Base-by-base conservation (phyloP, 2,888 invertebrate genomes). In the Tetragonisca angustula region DNA sequence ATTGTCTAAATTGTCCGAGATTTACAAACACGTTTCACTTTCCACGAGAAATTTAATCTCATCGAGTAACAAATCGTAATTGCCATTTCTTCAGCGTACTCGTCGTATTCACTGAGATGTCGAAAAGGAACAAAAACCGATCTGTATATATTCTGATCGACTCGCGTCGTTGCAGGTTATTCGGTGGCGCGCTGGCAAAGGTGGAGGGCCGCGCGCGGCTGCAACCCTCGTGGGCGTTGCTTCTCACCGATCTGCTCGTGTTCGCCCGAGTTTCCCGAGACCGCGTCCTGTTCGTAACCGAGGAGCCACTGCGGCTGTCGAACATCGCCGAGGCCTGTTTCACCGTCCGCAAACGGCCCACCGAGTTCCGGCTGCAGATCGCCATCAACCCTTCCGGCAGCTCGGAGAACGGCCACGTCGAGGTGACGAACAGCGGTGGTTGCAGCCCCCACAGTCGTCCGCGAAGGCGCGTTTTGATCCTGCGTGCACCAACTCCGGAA, bases 231-330 rank as follows among this genome's bases (percentile, higher is more conserved):
- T 98, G 98, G 98, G 97, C 98, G 0, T 95, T 98, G 79, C 95
- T 98, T 68, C 97, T 98, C 93, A 97, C 97, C 89, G 98, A 98
- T 94, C 96, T 98, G 69, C 96, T 98, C 19, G 96, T 98, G 9
- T 98, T 98, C 92, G 97, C 98, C 65, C 97, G 98, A 89, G 97
- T 98, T 43, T 98, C 98, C 75, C 96, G 98, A 75, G 98, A 98
- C 94, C 95, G 98, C 50, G 98, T 98, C 21, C 95, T 98, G 54
- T 98, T 98, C 93, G 97, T 98, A 62, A 97, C 97, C 56, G 98
- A 98, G 93, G 98, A 98, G 90, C 98, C 98, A 0, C 95, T 98
- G 32, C 97, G 97, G 4, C 95, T 98, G 81, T 96, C 95, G 24
- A 97, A 97, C 84, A 96, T 98, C 80, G 97, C 97, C 4, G 98